Conservation (phyloP, 2,888 invertebrate species). For the Tetramorium bicarinatum region DNA sequence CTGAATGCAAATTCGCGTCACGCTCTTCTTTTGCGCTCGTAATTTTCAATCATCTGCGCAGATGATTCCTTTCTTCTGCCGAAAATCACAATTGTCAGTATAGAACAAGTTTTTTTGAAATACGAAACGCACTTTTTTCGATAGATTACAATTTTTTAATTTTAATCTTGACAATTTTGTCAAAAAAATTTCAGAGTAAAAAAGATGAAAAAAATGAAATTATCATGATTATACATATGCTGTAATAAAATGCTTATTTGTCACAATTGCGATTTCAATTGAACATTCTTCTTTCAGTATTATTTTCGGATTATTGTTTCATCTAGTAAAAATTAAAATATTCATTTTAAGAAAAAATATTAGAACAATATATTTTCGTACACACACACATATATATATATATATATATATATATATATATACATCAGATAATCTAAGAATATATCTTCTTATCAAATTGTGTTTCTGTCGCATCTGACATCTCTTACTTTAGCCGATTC, state of each 20-base stretch:
- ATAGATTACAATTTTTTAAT: background rate
- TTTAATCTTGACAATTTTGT: background rate
- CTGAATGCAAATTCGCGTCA: conserved; percentile 62
- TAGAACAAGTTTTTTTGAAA: conserved; percentile 9
- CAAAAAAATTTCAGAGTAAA: background rate
- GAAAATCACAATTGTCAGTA: conserved; percentile 11
- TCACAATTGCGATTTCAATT: background rate
- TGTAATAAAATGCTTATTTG: background rate
- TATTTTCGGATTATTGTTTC: background rate
- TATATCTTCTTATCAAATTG: background rate
- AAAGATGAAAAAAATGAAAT: background rate
- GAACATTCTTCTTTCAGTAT: background rate
- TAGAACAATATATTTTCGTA: background rate
- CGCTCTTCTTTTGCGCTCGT: conserved; percentile 51
- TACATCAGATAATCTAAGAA: background rate
- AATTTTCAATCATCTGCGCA: conserved; percentile 59
- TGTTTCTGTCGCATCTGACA: background rate
- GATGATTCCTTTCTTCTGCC: conserved; percentile 25
- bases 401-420: too few species aligned
- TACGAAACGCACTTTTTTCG: background rate
- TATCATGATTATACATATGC: background rate
- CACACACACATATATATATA: too few species aligned
- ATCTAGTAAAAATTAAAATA: background rate
- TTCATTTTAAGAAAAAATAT: background rate
- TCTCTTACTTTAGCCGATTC: background rate